Conservation (phyloP, 2,797 vertebrate genomes). For the Chrysolophus pictus region DNA sequence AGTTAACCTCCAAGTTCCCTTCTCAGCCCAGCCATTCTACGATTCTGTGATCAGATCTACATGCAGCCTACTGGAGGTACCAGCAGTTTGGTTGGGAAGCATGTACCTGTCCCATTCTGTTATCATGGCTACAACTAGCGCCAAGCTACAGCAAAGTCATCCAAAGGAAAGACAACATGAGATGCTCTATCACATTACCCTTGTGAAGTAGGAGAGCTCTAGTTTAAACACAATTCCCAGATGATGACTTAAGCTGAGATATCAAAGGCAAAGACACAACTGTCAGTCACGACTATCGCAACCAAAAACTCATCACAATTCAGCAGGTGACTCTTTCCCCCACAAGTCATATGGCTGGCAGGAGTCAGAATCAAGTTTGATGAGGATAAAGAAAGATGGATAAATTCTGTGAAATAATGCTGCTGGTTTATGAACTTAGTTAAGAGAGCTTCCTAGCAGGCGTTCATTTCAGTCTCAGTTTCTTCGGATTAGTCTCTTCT, state of each 20-base stretch:
- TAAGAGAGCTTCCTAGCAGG: not conserved
- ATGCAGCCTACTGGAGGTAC: accelerated
- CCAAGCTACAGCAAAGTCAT: not conserved
- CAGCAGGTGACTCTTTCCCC: not conserved
- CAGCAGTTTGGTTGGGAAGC: accelerated
- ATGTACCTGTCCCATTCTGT: accelerated
- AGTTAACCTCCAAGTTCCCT: not conserved
- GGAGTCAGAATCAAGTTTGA: not conserved
- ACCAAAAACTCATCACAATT: not conserved
- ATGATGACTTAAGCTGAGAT: not conserved
- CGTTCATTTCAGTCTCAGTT: not conserved
- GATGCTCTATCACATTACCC: accelerated
- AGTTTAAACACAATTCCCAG: not conserved
- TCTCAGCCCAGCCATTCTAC: not conserved
- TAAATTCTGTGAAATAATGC: not conserved
- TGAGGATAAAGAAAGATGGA: not conserved
- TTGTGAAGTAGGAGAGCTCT: not conserved
- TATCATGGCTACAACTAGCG: not conserved
- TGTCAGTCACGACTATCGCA: not conserved
- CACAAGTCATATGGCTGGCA: not conserved
- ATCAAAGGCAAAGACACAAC: not conserved
- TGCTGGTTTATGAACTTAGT: not conserved
- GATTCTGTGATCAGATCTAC: not conserved
- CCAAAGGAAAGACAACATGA: accelerated
- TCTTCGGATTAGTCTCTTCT: not conserved